phyloP scores from a whole-genome alignment of 2,113 vertebrate species.

The Vulpes ferrilata region DNA sequence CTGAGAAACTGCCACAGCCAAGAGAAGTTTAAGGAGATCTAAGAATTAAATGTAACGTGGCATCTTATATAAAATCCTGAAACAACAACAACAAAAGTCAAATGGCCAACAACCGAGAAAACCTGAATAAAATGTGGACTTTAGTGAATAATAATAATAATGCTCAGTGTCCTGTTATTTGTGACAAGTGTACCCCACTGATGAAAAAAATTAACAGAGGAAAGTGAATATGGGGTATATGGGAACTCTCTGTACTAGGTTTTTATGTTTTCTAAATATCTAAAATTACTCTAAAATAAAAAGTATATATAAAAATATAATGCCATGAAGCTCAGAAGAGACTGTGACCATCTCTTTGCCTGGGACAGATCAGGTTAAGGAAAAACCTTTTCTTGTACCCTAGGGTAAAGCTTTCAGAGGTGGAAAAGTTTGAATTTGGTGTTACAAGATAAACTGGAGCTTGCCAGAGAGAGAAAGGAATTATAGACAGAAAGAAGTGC shows the following conservation, averaged over 20 bases:
- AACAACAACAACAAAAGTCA: background rate
- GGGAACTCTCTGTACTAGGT: background rate
- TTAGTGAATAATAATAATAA: background rate
- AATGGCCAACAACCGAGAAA: background rate
- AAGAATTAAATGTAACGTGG: background rate
- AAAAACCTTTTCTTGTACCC: background rate
- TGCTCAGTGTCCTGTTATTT: background rate
- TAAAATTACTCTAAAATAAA: background rate
- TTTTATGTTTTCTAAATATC: background rate
- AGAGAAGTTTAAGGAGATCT: background rate
- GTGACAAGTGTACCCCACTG: background rate
- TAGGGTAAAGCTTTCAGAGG: background rate
- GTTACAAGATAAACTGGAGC: background rate
- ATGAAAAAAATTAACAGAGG: background rate
- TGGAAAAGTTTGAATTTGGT: background rate
- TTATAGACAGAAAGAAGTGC: background rate
- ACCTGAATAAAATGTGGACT: background rate
- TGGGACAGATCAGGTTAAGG: background rate
- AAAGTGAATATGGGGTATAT: background rate
- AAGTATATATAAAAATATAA: background rate
- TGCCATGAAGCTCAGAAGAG: background rate
- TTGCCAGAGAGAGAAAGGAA: background rate
- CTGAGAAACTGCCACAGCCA: conserved; percentile 18
- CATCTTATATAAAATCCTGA: background rate
- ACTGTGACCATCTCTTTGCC: background rate